Base-by-base conservation (phyloP, 2,888 invertebrate species). In the Strigamia maritima region DNA sequence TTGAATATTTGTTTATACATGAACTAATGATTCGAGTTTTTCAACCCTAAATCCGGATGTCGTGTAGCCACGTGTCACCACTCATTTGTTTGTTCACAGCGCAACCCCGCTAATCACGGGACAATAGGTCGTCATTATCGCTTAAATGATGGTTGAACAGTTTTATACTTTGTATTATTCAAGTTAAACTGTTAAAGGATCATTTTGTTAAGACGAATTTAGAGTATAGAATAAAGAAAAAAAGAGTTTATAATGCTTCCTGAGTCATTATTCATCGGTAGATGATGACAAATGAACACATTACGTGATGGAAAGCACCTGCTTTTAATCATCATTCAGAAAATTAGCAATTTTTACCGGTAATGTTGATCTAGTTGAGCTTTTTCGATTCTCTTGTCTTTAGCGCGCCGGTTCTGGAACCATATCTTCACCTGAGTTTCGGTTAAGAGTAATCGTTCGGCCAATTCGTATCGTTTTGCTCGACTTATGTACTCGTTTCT, bases 341-440 rank as follows among this genome's bases (percentile, higher is more conserved):
- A 24, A 60, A 60, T 19, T 2, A 16, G 8, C 2, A 19, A 75
- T 6, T 28, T 26, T 85, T 87, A 95, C 96, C 96, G 92, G 86
- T 95, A 94, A 84, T 96, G 96, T 84, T 96, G 96, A 87, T 97
- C 97, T 81, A 96, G 89, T 83, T 96, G 95, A 0, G 97, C 97
- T 85, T 97, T 97, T 85, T 97, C 97, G 82, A 97, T 95, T 81
- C 97, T 89, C 87, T 97, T 97, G 86, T 97, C 97, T 87, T 97
- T 97, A 28, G 97, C 97, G 82, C 97, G 89, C 81, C 97, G 89
- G 87, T 97, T 97, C 87, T 97, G 97, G 86, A 97, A 97, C 93
- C 93, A 94, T 80, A 94, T 94, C 86, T 94, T 94, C 82, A 94
- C 93, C 87, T 94, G 87, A 90, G 93, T 94, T 85, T 94, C 94